phyloP scores from a whole-genome alignment of 1,140 invertebrate genomes.

The Brachionus rubens region DNA sequence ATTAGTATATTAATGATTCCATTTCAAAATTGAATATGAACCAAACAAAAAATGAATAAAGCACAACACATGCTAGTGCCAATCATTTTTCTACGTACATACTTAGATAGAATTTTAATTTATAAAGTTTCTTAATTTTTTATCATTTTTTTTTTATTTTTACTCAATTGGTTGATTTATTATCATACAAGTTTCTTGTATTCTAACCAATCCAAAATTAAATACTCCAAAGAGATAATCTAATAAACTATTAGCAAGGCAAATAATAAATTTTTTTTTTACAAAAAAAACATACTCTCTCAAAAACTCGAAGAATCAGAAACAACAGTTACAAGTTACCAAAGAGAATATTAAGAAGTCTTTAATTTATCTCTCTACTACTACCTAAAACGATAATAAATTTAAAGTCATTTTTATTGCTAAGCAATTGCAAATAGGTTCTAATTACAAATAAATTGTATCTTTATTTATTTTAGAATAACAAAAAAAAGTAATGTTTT shows the following conservation, averaged over 20 bases:
- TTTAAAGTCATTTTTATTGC: slow-evolving; percentile 30
- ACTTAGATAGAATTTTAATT: slow-evolving; percentile 40
- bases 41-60: slow-evolving; percentile 14
- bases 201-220: background rate
- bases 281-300: no score
- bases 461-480: slow-evolving; percentile 12
- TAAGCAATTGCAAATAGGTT: background rate
- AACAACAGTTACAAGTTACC: background rate
- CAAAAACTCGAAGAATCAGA: no score
- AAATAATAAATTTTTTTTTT: background rate
- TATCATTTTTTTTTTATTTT: slow-evolving; percentile 14
- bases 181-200: slow-evolving; percentile 20
- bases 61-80: slow-evolving; percentile 37
- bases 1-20: slow-evolving; percentile 42
- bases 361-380: slow-evolving; percentile 31
- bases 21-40: slow-evolving; percentile 7
- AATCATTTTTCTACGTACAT: slow-evolving; percentile 23
- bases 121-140: slow-evolving; percentile 9
- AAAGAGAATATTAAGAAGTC: background rate
- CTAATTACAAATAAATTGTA: slow-evolving; percentile 45
- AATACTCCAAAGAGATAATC: background rate
- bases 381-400: slow-evolving; percentile 43
- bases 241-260: background rate
- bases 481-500: slow-evolving; percentile 29
- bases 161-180: slow-evolving; percentile 40